These are phyloP conservation scores for Lepisosteus oculatus DNA, from an alignment of 2,113 vertebrate species.

Conservation along the genomic window DNA sequence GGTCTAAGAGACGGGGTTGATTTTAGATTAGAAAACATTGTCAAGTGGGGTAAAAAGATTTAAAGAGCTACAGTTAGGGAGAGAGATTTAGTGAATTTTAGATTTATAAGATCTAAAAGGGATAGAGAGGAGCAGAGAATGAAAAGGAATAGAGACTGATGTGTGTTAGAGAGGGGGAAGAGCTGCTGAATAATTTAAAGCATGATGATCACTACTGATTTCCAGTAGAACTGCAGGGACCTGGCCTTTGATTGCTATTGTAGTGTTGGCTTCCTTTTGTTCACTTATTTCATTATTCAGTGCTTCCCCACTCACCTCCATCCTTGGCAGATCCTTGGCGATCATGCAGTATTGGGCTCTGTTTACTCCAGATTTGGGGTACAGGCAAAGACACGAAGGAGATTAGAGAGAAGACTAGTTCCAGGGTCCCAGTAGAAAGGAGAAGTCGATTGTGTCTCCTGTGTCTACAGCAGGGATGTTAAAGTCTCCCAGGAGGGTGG, in stretches of 20 bases:
- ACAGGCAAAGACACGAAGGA: too few species aligned
- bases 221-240: constrained; percentile 18
- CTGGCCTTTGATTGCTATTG: constrained; percentile 10
- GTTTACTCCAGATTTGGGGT: too few species aligned
- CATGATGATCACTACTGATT: constrained; percentile 24
- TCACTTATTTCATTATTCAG: constrained; percentile 20
- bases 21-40: constrained; percentile 6
- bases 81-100: constrained; percentile 23
- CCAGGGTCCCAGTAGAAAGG: too few species aligned
- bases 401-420: too few species aligned
- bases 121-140: constrained; percentile 47
- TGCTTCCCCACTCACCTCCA: constrained; percentile 3
- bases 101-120: constrained; percentile 29
- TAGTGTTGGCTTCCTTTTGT: constrained; percentile 9
- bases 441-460: too few species aligned
- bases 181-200: constrained; percentile 37
- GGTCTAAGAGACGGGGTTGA: too few species aligned
- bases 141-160: constrained; percentile 17
- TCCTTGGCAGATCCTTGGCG: not conserved
- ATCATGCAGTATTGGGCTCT: too few species aligned
- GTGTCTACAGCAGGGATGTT: too few species aligned
- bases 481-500: too few species aligned
- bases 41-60: constrained; percentile 9
- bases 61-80: constrained; percentile 13
- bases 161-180: constrained; percentile 4